Evolutionary conservation across 2,113 vertebrate species (phyloP), one percentile per base, ranked within the genome.

Genomic region (Arizona elegans): DNA sequence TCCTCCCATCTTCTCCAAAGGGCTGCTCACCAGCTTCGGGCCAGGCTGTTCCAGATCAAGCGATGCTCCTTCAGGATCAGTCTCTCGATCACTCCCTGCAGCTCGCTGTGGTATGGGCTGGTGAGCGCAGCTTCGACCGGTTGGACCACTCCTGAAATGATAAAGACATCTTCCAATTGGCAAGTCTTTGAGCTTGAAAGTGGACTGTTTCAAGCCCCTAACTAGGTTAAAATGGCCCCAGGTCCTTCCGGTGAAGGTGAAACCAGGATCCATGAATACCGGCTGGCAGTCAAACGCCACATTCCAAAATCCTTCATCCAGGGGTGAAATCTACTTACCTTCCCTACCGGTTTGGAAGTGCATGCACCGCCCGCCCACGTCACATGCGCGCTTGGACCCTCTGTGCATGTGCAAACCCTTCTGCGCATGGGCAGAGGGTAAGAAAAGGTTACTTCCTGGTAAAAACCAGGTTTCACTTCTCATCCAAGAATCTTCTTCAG

Each of bases 1-100:
- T 9, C 10, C 1, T 9, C 21, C 50, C 2, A 47, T n/a, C 10
- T 0, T 13, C 59, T 38, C 4, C 86, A 26, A 24, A 3, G 8
- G 23, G 59, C 7, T 0, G 24, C 98, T 98, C 95, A 99, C 98
- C 98, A 99, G 92, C 95, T 97, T 3, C 97, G 97, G 92, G 97
- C 97, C 85, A 98, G 75, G 95, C 96, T 95, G 94, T 98, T 99
- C 98, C 98, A 99, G 90, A 99, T 96, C 87, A 99, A 96, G 55
- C 98, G 98, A 95, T 99, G 98, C 89, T 99, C 98, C 38, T 95
- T 98, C 89, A 99, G 95, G n/a, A 98, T 96, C 89, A 98, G 97
- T 90, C 97, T 98, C 96, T 98, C 98, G 88, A 99, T 97, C 92
- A 99, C 98, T 0, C 98, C 98, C n/a, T 97, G 95, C 88, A 98